Evolutionary conservation across 2,888 invertebrate species (phyloP), one percentile per base, ranked within the genome.

Genomic region (Osmoderma eremita): DNA sequence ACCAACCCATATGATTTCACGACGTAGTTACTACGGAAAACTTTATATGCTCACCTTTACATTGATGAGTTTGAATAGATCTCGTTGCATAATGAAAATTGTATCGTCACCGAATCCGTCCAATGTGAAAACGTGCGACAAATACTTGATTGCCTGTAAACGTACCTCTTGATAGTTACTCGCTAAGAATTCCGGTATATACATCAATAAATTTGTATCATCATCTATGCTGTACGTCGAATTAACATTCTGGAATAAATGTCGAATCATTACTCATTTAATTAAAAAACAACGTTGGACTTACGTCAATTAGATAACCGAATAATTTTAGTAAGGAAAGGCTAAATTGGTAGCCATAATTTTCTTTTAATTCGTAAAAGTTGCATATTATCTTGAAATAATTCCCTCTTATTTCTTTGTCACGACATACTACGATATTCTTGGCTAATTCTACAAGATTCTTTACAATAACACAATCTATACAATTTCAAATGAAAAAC

Each of bases 131-230:
- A 84, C 76, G 12, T 74, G 69, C 38, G 78, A 71, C 3, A 85
- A 67, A 49, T 79, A 81, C 68, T 77, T 76, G 2, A 83, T 77
- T 4, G 82, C 79, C 68, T 80, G 76, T 49, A 85, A 77, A 30
- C 85, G 78, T 1, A 85, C 81, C 45, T 80, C 74, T 68, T 82
- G 80, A 67, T 81, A 82, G 20, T 82, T 76, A 69, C 75, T 80
- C 6, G 74, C 77, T 15, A 85, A 70, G 71, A 82, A 83, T 39
- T 72, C 58, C 8, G 58, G 48, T 1, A 61, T 41, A 12, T 30
- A 15, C 17, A 30, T 5, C 15, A 61, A 3, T 17, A 61, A 18
- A 30, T 45, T 45, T 4, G 45, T 15, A 15, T 36, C 58, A 18
- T 17, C 36, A 3, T 10, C 3, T 1, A 49, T 49, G 12, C 39